phyloP scores from a whole-genome alignment of 1,140 invertebrate species.

The Trichonephila clavata region DNA sequence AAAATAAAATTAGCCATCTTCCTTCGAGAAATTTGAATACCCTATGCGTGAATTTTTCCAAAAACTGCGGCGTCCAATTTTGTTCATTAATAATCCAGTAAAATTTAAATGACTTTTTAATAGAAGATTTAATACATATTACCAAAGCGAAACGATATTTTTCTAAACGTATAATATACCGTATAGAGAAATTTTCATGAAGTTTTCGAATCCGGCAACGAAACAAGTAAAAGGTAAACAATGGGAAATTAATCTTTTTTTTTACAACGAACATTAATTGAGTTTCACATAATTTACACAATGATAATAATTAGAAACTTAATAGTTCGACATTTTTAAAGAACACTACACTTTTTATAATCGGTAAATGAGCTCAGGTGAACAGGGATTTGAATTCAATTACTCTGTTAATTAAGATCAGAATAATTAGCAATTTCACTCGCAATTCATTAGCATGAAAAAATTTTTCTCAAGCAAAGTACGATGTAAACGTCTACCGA shows the following conservation, averaged over 20 bases:
- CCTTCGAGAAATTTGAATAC: background rate
- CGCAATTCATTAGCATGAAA: background rate
- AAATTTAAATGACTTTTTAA: conserved; percentile 36
- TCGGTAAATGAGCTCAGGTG: conserved; percentile 44
- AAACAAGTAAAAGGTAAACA: background rate
- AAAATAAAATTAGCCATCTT: background rate
- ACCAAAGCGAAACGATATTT: background rate
- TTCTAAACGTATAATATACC: background rate
- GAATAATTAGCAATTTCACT: conserved; percentile 40
- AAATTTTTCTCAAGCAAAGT: background rate
- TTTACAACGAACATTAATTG: background rate
- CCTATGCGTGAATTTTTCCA: background rate
- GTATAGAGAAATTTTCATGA: background rate
- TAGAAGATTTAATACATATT: background rate
- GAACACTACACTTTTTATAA: background rate
- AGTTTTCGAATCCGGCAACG: background rate
- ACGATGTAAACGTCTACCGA: background rate
- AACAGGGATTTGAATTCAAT: conserved; percentile 55
- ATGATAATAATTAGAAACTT: conserved; percentile 39
- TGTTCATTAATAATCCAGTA: conserved; percentile 15
- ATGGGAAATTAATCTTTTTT: background rate
- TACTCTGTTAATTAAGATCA: conserved; percentile 51
- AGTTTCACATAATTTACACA: background rate
- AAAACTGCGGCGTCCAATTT: background rate
- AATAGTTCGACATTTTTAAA: conserved; percentile 7